phyloP scores from a whole-genome alignment of 2,113 vertebrate genomes.

The Callithrix jacchus region DNA sequence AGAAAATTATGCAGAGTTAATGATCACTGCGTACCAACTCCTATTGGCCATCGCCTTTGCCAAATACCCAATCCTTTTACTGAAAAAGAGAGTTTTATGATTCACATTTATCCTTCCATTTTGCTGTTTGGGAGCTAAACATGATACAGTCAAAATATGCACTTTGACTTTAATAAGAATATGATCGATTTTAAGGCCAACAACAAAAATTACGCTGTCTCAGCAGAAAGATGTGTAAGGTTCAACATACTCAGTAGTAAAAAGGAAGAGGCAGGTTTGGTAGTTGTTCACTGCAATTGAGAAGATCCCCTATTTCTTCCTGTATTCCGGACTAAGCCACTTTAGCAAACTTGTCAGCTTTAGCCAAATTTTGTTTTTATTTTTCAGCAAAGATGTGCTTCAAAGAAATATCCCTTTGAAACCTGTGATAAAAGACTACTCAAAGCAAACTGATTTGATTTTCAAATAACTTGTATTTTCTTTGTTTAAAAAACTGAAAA shows the following conservation, averaged over 20 bases:
- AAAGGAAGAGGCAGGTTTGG: not conserved
- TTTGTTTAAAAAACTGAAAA: slow-evolving; percentile 7
- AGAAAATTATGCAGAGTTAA: slow-evolving; percentile 18
- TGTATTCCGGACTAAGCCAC: slow-evolving; percentile 24
- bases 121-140: slow-evolving; percentile 39
- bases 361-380: slow-evolving; percentile 52
- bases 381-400: slow-evolving; percentile 62
- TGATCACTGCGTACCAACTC: not conserved
- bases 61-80: not conserved
- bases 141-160: not conserved
- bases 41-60: not conserved
- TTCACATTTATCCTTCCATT: slow-evolving; percentile 39
- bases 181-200: not conserved
- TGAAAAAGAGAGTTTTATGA: slow-evolving; percentile 27
- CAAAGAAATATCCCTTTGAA: slow-evolving; percentile 70
- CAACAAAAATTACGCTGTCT: not conserved
- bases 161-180: slow-evolving; percentile 59
- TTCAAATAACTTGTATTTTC: slow-evolving; percentile 55
- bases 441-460: slow-evolving; percentile 58
- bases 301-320: slow-evolving; percentile 41
- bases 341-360: not conserved
- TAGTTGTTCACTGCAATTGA: not conserved
- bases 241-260: not conserved
- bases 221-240: not conserved
- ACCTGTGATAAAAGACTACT: slow-evolving; percentile 64